phyloP scores from a whole-genome alignment of 64 coral and sea anemone species.

The Platygyra sinensis region DNA sequence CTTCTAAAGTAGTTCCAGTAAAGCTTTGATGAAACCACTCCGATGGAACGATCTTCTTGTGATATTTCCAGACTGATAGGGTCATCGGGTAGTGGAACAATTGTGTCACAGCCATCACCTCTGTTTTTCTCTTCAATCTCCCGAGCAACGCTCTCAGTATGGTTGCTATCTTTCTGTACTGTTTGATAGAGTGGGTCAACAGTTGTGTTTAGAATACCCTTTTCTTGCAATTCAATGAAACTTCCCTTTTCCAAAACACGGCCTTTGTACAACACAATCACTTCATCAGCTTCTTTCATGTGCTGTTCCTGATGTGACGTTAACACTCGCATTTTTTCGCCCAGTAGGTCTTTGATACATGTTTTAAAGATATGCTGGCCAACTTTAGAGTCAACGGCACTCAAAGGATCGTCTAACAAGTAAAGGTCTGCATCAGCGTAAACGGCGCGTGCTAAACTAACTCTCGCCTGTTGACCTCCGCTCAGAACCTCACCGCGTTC shows the following conservation, averaged over 20 bases:
- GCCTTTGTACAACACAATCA: slow-evolving; percentile 18
- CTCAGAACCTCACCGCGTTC: slow-evolving; percentile 23
- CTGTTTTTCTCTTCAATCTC: neutral
- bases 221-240: neutral
- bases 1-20: slow-evolving; percentile 19
- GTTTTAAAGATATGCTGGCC: neutral
- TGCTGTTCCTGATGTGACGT: slow-evolving; percentile 11
- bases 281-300: slow-evolving; percentile 3
- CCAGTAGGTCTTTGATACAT: neutral
- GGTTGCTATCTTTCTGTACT: neutral
- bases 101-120: neutral
- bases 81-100: neutral
- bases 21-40: neutral
- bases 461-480: neutral
- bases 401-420: slow-evolving; percentile 3
- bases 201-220: neutral
- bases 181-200: neutral
- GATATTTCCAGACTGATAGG: neutral
- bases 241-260: neutral
- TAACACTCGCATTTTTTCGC: neutral
- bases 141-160: neutral
- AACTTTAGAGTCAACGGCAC: slow-evolving; percentile 7
- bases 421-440: neutral
- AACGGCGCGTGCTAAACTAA: neutral
- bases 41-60: neutral